Evolutionary conservation across 1,140 invertebrate genomes (phyloP).

Genomic region (Glossosoma conforme): DNA sequence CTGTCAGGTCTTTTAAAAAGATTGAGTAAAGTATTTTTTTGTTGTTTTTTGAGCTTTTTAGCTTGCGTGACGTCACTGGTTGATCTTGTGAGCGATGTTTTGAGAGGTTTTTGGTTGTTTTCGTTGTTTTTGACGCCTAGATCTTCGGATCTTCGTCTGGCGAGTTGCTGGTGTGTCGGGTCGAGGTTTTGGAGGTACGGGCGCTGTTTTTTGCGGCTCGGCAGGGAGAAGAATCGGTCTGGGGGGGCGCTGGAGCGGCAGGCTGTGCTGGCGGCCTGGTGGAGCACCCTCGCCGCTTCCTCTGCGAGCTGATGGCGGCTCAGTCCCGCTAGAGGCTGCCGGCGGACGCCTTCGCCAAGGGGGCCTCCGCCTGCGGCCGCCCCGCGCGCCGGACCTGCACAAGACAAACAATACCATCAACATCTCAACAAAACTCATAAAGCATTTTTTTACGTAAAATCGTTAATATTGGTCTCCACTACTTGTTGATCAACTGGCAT

Average conservation of each 20-base stretch:
- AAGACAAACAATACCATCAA: neutral
- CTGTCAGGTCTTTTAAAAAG: conserved; percentile 53
- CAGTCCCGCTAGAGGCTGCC: conserved; percentile 57
- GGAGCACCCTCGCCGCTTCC: conserved; percentile 64
- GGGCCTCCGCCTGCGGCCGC: conserved; percentile 17
- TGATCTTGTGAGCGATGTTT: conserved; percentile 44
- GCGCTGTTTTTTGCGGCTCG: conserved; percentile 44
- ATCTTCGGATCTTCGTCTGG: conserved; percentile 38
- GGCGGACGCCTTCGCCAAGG: conserved; percentile 53
- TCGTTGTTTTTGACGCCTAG: conserved; percentile 34
- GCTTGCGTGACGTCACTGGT: conserved; percentile 52
- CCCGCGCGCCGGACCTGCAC: conserved; percentile 4
- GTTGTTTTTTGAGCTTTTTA: conserved; percentile 41
- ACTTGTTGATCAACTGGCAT: too few relatives aligned
- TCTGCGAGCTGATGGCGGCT: conserved; percentile 63
- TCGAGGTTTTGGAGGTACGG: conserved; percentile 37
- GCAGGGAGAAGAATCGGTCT: conserved; percentile 60
- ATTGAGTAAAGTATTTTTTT: conserved; percentile 53
- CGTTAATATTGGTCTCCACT: too few relatives aligned
- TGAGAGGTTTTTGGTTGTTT: conserved; percentile 8
- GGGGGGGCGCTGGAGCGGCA: conserved; percentile 52
- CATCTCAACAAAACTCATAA: too few relatives aligned
- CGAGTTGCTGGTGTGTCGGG: conserved; percentile 41
- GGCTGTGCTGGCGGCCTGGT: conserved; percentile 59
- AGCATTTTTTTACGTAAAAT: too few relatives aligned